These are phyloP conservation scores for Palloptera scutellata DNA, from an alignment of 2,888 invertebrate species.

Conservation along the genomic window DNA sequence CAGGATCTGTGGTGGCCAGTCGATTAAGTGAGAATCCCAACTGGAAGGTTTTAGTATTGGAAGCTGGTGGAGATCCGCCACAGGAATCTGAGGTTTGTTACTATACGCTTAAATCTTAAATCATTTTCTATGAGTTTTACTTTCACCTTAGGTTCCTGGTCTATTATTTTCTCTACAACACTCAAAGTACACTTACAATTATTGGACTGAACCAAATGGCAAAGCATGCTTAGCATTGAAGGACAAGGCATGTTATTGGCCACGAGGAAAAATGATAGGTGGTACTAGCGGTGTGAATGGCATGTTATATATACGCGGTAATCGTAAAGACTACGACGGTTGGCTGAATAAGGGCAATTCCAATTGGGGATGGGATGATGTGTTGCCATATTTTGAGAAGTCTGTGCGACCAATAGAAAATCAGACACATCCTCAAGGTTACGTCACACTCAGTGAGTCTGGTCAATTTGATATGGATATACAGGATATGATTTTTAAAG, in stretches of 20 bases:
- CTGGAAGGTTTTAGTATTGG: conserved; percentile 65
- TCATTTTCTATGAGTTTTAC: conserved; percentile 41
- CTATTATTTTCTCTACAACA: conserved; percentile 48
- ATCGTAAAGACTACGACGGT: conserved; percentile 70
- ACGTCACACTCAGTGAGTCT: conserved; percentile 63
- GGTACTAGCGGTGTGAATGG: conserved; percentile 73
- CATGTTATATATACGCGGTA: conserved; percentile 73
- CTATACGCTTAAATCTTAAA: background rate
- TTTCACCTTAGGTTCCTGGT: conserved; percentile 45
- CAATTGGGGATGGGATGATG: conserved; percentile 78
- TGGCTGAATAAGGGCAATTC: conserved; percentile 71
- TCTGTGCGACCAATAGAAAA: conserved; percentile 64
- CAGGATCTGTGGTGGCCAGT: conserved; percentile 65
- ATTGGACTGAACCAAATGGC: conserved; percentile 49
- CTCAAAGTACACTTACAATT: conserved; percentile 51
- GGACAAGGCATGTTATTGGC: conserved; percentile 65
- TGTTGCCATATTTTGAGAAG: conserved; percentile 82
- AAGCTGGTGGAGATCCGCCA: conserved; percentile 67
- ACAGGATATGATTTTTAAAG: conserved; percentile 59
- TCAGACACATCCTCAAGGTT: conserved; percentile 50
- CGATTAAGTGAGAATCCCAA: conserved; percentile 64
- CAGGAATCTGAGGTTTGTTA: conserved; percentile 57
- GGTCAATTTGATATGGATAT: conserved; percentile 45
- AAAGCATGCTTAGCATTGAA: conserved; percentile 46
- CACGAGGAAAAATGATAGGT: conserved; percentile 72